A percentile compares a stretch with the other conserved stretches of the same genome.
These are phyloP conservation scores for Diacarnus erythraeanus DNA, from an alignment of 37 sponge, comb jelly and placozoan species.

Conservation along the genomic window DNA sequence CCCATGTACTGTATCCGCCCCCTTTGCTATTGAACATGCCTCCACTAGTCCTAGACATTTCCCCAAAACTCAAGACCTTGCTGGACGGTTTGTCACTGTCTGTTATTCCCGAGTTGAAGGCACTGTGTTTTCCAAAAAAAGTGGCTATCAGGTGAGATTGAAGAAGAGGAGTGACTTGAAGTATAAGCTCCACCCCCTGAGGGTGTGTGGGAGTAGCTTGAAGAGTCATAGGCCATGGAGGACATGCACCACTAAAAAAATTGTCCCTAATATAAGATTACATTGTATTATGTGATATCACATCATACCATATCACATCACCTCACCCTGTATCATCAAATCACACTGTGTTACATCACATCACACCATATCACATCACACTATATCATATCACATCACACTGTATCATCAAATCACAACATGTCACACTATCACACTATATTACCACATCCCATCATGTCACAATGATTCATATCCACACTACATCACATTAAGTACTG, in stretches of 20 bases:
- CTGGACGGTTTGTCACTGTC: constrained; percentile 18
- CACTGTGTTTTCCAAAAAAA: constrained; percentile 65
- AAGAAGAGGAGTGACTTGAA: constrained; percentile 4
- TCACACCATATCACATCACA: no score
- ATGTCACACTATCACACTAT: no score
- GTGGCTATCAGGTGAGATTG: neutral
- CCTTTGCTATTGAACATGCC: neutral
- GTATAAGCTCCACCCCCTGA: neutral
- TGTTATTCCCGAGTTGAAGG: constrained; percentile 20
- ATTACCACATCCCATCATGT: no score
- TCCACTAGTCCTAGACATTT: neutral
- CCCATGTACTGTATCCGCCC: neutral
- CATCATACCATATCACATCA: no score
- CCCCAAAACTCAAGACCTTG: constrained; percentile 45
- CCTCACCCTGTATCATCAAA: no score
- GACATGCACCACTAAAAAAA: neutral
- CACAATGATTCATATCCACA: no score
- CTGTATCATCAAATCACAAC: no score
- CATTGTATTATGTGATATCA: no score
- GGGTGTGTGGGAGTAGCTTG: constrained; percentile 16
- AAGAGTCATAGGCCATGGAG: constrained; percentile 31
- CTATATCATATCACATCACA: no score
- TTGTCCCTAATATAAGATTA: neutral
- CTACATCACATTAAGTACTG: no score
- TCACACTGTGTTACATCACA: no score